Evolutionary conservation across 1,140 invertebrate genomes (phyloP), one percentile per base, ranked within the genome.

Genomic region (Caenorhabditis elegans): DNA sequence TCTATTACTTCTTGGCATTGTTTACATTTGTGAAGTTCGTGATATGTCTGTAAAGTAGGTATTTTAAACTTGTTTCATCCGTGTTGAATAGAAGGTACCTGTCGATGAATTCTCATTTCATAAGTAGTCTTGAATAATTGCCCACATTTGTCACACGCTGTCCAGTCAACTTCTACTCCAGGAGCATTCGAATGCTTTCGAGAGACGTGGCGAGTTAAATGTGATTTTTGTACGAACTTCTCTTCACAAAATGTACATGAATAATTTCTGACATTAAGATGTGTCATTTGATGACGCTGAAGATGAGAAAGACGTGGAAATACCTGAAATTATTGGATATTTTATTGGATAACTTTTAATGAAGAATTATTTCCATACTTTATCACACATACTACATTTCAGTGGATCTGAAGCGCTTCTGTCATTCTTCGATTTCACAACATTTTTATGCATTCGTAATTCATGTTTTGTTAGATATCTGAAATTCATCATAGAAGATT

Each of bases 291-390:
- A 70, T 83, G 82, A 17, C 82, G 76, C 31, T 47, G 36, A 8
- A 83, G 60, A 31, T 83, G 82, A 47, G 82, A 83, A 34, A 79
- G 26, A 36, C 82, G 82, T 24, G 77, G 76, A 46, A 83, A 83
- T n/a, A 36, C 48, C 81, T 82, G 26, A 60, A 82, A n/a, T 6
- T 65, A 19, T 19, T 3, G n/a, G n/a, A n/a, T n/a, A n/a, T n/a
- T n/a, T n/a, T n/a, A n/a, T n/a, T n/a, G n/a, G n/a, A n/a, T n/a
- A n/a, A n/a, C n/a, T n/a, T n/a, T n/a, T n/a, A n/a, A 36, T 36
- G n/a, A 19, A 17, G n/a, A 75, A 26, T 19, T 6, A 13, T 8
- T 8, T 8, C 28, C 76, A 22, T 47, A 83, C 82, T 75, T 83
- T 83, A 10, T 70, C 49, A 49, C 82, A 83, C 24, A 83, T 70